Base-by-base conservation (phyloP, 1,140 invertebrate genomes). In the Halyomorpha halys region DNA sequence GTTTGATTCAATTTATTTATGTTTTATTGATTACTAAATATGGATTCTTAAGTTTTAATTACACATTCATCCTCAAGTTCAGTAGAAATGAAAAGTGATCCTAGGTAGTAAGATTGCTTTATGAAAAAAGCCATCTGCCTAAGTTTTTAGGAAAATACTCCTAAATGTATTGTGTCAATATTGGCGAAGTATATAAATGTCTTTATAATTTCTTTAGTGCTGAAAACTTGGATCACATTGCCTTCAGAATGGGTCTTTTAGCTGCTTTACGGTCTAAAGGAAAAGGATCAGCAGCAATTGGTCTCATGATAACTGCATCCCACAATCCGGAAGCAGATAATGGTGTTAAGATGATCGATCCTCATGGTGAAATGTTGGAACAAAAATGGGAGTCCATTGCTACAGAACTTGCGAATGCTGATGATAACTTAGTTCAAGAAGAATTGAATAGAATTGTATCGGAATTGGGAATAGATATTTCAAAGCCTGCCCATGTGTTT, bases 241-340 rank as follows among this genome's bases (percentile, higher is more conserved):
- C 95, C 71, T 97, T 90, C 73, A 79, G 94, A 61, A 93, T 97
- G 88, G 94, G 94, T 13, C 72, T 97, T 18, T 76, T 98, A 65
- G 91, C 93, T 15, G 87, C 86, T n/a, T 76, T 98, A 13, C 78
- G 94, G 60, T 93, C 94, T 3, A 83, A 87, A 70, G 75, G 76
- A 63, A 87, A 86, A 71, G 84, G 83, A 78, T 91, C 74, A 74
- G 81, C 80, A 66, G 80, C 83, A 19, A 86, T 95, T 73, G 97
- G 97, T 44, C 81, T 97, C 1, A 98, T 99, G 95, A 96, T 99
- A 69, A 99, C 97, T 19, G 97, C 97, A 0, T 98, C 95, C 3
- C 97, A 99, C 72, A 99, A 99, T 77, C 87, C 94, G 34, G 91
- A 90, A 72, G 81, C 83, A 1, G 97, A 99, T 74, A 99, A 99